Base-by-base conservation (phyloP, 1,140 invertebrate species). In the Thalassaphorura encarpata region DNA sequence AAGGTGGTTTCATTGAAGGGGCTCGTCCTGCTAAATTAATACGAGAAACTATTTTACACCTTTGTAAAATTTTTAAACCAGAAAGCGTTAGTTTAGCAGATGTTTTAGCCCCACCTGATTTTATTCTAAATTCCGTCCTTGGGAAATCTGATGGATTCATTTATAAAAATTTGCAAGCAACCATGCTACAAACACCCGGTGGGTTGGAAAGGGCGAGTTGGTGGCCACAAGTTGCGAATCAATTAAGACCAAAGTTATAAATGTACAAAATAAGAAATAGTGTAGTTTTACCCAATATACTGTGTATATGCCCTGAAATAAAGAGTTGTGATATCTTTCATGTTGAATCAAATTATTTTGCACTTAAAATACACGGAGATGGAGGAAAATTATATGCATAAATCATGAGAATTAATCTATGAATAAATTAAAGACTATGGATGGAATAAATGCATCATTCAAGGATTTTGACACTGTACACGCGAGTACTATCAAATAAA, bases 71-170 rank as follows among this genome's bases (percentile, higher is more conserved):
- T 42, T 63, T 92, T 11, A 83, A 83, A 68, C 74, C 81, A 46
- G 81, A 94, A 58, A 80, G 84, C 8, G 78, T 92, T 13, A 67
- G 82, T 8, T 72, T 93, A n/a, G 82, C 82, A 1, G 92, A 96
- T 76, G 80, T 81, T 1, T 76, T 95, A 54, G 86, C 89, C 18
- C 89, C 89, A 1, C 83, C 87, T 16, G 91, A 96, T 76, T 92
- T 85, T 69, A 79, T 87, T 62, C 68, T 91, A 0, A 84, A 86
- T 67, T 91, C 87, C 5, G 79, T 81, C 16, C 72, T 91, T 15
- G 88, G 87, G 46, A 74, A 77, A 66, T 80, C 85, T 2, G 85
- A 91, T 75, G 89, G 88, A 67, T 75, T 87, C 71, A 85, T 91
- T 51, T 93, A 93, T 69, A 80, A 90, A 71, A 83, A 90, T 72